phyloP scores from a whole-genome alignment of 2,888 invertebrate genomes.

The Cryptophagus acutangulus region DNA sequence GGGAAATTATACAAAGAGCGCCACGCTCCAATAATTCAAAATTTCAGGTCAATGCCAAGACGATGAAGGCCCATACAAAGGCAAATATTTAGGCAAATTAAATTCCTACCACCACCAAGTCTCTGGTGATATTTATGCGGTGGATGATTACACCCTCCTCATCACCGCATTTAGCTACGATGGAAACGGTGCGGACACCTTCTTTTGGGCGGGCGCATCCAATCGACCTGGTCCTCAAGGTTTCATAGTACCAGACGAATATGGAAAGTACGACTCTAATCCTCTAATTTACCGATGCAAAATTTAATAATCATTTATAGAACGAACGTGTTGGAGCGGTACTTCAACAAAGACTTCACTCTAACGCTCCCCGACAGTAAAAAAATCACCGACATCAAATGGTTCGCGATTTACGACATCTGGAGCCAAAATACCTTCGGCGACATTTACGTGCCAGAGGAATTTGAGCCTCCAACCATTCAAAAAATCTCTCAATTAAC shows the following conservation, averaged over 20 bases:
- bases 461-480: conserved; percentile 78
- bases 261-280: conserved; percentile 62
- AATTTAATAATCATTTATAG: conserved; percentile 49
- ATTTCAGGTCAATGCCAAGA: conserved; percentile 49
- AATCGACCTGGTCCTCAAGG: conserved; percentile 86
- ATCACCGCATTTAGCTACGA: conserved; percentile 82
- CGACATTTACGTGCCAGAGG: conserved; percentile 85
- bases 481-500: conserved; percentile 57
- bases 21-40: too few relatives aligned
- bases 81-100: conserved; percentile 76
- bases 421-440: conserved; percentile 83
- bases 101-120: conserved; percentile 92
- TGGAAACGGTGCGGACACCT: conserved; percentile 85
- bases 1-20: too few relatives aligned
- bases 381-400: conserved; percentile 80
- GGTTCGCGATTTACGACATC: conserved; percentile 86
- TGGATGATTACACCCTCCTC: conserved; percentile 77
- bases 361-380: conserved; percentile 78
- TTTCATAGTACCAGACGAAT: conserved; percentile 84
- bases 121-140: conserved; percentile 82
- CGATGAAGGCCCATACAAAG: conserved; percentile 70
- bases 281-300: conserved; percentile 1
- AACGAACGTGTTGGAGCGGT: conserved; percentile 79
- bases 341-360: conserved; percentile 79
- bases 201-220: conserved; percentile 89